phyloP scores from a whole-genome alignment of 1,140 invertebrate genomes.

The Saccostrea cuccullata region DNA sequence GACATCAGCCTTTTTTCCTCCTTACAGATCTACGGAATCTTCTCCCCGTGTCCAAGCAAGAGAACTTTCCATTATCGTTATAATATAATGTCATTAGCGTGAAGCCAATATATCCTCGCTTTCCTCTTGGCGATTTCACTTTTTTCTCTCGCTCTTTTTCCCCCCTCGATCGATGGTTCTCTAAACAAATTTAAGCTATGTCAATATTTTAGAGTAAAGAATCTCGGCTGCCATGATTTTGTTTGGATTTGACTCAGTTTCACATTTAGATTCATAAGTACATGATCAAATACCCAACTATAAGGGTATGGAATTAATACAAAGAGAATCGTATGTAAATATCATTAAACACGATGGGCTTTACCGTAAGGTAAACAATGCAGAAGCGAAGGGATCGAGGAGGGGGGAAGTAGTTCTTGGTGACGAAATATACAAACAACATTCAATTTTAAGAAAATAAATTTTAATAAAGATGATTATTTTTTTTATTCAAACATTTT shows the following conservation, averaged over 20 bases:
- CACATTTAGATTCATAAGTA: neutral
- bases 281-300: slow-evolving; percentile 1
- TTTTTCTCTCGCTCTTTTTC: neutral
- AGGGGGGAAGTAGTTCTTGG: neutral
- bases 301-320: slow-evolving; percentile 13
- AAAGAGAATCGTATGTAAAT: slow-evolving; percentile 23
- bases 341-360: slow-evolving; percentile 26
- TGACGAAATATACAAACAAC: neutral
- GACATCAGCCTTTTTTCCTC: neutral
- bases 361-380: slow-evolving; percentile 23
- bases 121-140: slow-evolving; percentile 26
- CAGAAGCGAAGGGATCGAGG: neutral
- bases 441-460: neutral
- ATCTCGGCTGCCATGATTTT: slow-evolving; percentile 19
- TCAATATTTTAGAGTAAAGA: slow-evolving; percentile 30
- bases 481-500: no score
- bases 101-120: neutral
- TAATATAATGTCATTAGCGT: slow-evolving; percentile 1
- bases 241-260: slow-evolving; percentile 19
- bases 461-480: neutral
- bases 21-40: neutral
- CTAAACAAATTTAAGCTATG: slow-evolving; percentile 31
- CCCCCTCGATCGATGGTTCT: slow-evolving; percentile 25
- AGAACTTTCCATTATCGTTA: slow-evolving; percentile 11
- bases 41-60: slow-evolving; percentile 18